Conservation (phyloP, 2,113 vertebrate species). For the Salvelinus alpinus region DNA sequence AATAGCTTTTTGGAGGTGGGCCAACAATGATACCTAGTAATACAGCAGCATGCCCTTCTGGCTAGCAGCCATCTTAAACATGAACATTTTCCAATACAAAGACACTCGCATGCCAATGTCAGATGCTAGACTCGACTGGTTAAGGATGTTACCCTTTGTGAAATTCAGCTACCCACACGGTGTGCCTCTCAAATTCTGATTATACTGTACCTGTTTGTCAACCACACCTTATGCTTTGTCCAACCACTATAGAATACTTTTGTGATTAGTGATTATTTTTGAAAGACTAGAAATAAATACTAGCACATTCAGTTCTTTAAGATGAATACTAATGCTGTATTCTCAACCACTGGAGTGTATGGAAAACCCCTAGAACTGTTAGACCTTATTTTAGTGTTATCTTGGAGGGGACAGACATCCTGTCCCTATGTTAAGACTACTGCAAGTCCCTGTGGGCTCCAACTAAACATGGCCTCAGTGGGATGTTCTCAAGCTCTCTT, state of each 20-base stretch:
- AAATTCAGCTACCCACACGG: neutral
- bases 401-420: too few relatives aligned
- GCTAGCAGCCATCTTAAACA: neutral
- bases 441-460: neutral
- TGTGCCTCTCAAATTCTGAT: too few relatives aligned
- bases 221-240: neutral
- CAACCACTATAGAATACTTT: too few relatives aligned
- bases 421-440: neutral
- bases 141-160: neutral
- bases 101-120: neutral
- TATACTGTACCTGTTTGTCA: neutral
- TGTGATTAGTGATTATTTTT: too few relatives aligned
- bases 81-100: neutral
- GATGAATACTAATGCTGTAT: too few relatives aligned
- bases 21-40: neutral
- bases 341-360: too few relatives aligned
- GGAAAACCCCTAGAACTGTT: too few relatives aligned
- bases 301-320: too few relatives aligned
- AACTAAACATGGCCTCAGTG: neutral
- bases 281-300: too few relatives aligned
- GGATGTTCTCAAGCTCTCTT: neutral
- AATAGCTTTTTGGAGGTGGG: neutral
- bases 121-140: neutral
- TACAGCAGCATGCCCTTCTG: neutral
- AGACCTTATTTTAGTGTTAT: too few relatives aligned